Conservation (phyloP, 1,140 invertebrate species). For the Cotesia glomerata region DNA sequence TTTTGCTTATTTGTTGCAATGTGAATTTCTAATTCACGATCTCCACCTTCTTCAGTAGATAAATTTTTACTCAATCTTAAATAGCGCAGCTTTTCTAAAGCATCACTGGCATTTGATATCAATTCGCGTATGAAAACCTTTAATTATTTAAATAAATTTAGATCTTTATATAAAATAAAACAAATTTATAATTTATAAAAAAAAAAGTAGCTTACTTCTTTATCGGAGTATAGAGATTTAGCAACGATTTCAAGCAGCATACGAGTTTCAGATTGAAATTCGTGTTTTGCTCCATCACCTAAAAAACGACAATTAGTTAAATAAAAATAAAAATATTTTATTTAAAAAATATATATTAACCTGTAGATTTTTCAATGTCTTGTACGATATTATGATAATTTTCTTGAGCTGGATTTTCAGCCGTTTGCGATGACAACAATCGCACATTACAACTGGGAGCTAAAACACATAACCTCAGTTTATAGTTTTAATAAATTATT, state of each 20-base stretch:
- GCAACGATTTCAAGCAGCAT: slow-evolving; percentile 97
- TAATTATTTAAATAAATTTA: slow-evolving; percentile 28
- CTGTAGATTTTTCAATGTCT: slow-evolving; percentile 66
- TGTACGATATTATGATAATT: slow-evolving; percentile 65
- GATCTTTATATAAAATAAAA: neutral
- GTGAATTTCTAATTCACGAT: slow-evolving; percentile 82
- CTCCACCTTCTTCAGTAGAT: slow-evolving; percentile 56
- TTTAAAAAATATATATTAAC: slow-evolving; percentile 42
- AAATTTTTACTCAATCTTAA: slow-evolving; percentile 69
- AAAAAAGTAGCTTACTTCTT: slow-evolving; percentile 73
- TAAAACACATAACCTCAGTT: slow-evolving; percentile 34
- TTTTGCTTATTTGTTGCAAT: slow-evolving; percentile 88
- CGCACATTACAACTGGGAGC: slow-evolving; percentile 33
- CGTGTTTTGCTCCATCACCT: slow-evolving; percentile 68
- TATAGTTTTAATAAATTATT: too few species aligned
- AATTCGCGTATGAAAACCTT: slow-evolving; percentile 94
- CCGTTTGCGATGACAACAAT: slow-evolving; percentile 51
- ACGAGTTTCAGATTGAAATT: slow-evolving; percentile 96
- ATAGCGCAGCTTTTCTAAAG: slow-evolving; percentile 90
- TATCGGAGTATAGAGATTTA: slow-evolving; percentile 95
- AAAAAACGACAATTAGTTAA: slow-evolving; percentile 31
- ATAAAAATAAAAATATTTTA: neutral
- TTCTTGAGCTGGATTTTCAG: slow-evolving; percentile 38
- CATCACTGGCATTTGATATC: slow-evolving; percentile 97
- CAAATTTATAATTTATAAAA: too few species aligned